Evolutionary conservation across 1,140 invertebrate species (phyloP).

Genomic region (Drosophila rhopaloa): DNA sequence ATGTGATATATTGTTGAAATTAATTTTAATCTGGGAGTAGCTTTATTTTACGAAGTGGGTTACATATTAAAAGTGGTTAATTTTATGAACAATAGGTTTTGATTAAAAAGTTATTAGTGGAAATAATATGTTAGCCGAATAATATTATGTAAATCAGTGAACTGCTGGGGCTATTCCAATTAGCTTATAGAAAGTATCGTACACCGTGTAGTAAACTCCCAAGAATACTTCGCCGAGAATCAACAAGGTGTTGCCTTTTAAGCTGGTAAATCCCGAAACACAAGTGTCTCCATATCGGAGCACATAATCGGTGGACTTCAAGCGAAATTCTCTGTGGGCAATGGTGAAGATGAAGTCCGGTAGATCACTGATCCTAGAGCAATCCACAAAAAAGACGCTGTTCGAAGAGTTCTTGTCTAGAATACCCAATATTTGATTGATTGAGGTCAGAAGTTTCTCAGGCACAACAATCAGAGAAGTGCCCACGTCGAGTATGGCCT

Average conservation of each 20-base stretch:
- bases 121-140: no score
- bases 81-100: neutral
- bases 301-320: constrained; percentile 51
- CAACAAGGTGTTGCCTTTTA: constrained; percentile 85
- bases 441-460: constrained; percentile 87
- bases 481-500: constrained; percentile 98
- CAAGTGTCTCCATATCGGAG: constrained; percentile 82
- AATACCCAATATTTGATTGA: constrained; percentile 89
- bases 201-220: constrained; percentile 46
- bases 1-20: no score
- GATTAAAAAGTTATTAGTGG: no score
- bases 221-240: constrained; percentile 51
- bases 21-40: no score
- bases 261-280: constrained; percentile 55
- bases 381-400: constrained; percentile 88
- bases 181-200: constrained; percentile 46
- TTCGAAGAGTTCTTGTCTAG: constrained; percentile 89
- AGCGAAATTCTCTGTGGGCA: constrained; percentile 43
- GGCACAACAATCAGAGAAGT: constrained; percentile 98
- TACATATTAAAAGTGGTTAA: no score
- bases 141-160: neutral
- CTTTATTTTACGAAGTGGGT: no score
- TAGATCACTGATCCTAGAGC: constrained; percentile 27
- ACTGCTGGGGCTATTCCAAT: constrained; percentile 44
- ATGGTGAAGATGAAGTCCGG: constrained; percentile 59